Base-by-base conservation (phyloP, 2,888 invertebrate genomes). In the Drosophila diplacantha region DNA sequence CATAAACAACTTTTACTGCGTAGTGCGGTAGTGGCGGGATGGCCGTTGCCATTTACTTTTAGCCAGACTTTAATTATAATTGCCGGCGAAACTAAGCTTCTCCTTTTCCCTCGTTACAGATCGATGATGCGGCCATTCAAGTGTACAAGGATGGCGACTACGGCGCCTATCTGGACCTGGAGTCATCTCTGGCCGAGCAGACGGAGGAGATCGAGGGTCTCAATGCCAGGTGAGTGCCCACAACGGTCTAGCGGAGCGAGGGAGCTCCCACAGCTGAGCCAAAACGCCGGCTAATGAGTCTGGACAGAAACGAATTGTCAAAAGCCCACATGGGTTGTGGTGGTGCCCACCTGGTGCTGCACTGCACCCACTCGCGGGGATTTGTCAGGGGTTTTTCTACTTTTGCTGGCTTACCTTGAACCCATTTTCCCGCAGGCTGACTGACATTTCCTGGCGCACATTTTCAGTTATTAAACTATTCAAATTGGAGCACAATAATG, bases 91-190 rank as follows among this genome's bases (percentile, higher is more conserved):
- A 65, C 67, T 69, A 56, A 65, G 55, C 46, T 26, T 46, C 29
- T 50, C 43, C 22, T 43, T 37, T 32, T 44, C 32, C 44, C 34
- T 50, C 18, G 39, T 93, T 93, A 31, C 92, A 99, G 99, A 91
- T 98, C 90, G 98, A 98, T 88, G 99, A 99, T 90, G 96, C 97
- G 67, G 96, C 98, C 29, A 92, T 99, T 71, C 99, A 99, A 90
- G 92, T 99, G 72, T 99, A 98, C 90, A 96, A 94, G 90, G 96
- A 97, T 90, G 97, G 97, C 65, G 99, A 99, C 90, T 97, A 96
- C 89, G 97, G 98, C 53, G 94, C 96, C 57, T 99, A 99, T 90
- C 91, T 99, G 90, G 99, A 99, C 90, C 91, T 98, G 89, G 99
- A 99, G 88, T 95, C 97, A 56, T 96, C 98, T 64, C 93, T 99